A percentile compares a stretch with the other conserved stretches of the same genome.
Conservation (phyloP, 2,888 invertebrate genomes). For the Drosophila ustulata region DNA sequence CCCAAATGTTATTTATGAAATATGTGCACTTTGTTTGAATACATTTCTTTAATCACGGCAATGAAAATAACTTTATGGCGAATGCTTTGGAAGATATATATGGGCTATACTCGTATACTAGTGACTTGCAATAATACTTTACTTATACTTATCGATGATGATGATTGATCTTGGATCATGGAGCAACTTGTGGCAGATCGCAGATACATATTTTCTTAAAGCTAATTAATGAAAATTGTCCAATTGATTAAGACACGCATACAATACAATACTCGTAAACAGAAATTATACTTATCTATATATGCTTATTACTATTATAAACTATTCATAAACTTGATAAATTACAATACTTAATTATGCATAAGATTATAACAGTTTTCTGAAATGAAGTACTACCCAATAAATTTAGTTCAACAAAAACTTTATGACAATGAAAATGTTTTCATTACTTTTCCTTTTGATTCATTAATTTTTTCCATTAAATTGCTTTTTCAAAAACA, state of each 20-base stretch:
- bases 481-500: constrained; percentile 74
- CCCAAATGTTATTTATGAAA: constrained; percentile 67
- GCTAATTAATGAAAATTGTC: constrained; percentile 49
- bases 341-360: constrained; percentile 54
- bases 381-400: constrained; percentile 86
- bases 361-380: constrained; percentile 75
- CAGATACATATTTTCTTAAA: constrained; percentile 54
- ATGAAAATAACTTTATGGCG: constrained; percentile 34
- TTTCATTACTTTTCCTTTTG: constrained; percentile 81
- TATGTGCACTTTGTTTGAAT: constrained; percentile 72
- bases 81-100: constrained; percentile 26
- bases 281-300: constrained; percentile 44
- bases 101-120: constrained; percentile 15
- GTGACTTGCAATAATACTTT: constrained; percentile 55
- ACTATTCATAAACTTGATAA: constrained; percentile 50
- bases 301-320: constrained; percentile 63
- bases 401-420: constrained; percentile 86
- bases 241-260: constrained; percentile 47
- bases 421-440: constrained; percentile 81
- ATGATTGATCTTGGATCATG: constrained; percentile 68
- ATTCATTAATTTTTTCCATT: constrained; percentile 69
- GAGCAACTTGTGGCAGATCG: constrained; percentile 24
- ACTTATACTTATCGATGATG: constrained; percentile 23
- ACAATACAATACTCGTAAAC: constrained; percentile 25
- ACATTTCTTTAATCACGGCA: constrained; percentile 42